Conservation (phyloP, 2,888 invertebrate species). For the Acanthosepion pharaonis region DNA sequence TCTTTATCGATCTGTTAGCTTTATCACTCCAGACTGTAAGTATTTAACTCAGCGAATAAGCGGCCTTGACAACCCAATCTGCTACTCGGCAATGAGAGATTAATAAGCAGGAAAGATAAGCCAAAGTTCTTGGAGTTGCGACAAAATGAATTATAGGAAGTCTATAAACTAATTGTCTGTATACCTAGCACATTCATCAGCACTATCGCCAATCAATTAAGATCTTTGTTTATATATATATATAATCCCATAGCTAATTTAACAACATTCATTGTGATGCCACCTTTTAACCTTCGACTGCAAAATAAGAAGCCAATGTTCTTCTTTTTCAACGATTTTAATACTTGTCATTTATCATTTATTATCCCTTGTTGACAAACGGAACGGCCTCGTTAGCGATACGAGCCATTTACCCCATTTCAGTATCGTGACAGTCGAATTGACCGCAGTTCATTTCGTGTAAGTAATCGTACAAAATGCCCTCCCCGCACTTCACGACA, state of each 20-base stretch:
- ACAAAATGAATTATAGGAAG: background rate
- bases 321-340: background rate
- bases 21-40: background rate
- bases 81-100: background rate
- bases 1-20: background rate
- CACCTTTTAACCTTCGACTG: background rate
- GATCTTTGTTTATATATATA: background rate
- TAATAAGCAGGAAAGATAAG: background rate
- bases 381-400: background rate
- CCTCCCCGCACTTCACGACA: background rate
- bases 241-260: background rate
- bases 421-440: background rate
- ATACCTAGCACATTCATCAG: background rate
- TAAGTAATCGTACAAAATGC: background rate
- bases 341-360: background rate
- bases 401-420: background rate
- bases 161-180: background rate
- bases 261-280: background rate
- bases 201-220: background rate
- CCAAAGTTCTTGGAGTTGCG: background rate
- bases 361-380: background rate
- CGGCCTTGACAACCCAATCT: background rate
- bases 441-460: background rate
- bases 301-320: background rate
- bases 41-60: background rate